phyloP scores from a whole-genome alignment of 1,140 invertebrate species.

The Brachionus koreanus region DNA sequence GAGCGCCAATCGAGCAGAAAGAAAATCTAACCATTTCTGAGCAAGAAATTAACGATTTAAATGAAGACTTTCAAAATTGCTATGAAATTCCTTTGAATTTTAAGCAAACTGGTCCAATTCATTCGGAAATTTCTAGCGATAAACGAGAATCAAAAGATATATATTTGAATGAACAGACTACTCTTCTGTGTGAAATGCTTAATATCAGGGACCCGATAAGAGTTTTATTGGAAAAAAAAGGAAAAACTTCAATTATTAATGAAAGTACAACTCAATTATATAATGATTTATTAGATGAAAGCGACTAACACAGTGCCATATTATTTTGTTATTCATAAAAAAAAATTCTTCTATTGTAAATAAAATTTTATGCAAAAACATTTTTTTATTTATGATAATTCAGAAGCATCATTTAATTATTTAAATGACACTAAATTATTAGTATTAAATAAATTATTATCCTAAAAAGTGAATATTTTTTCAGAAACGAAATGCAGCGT shows the following conservation, averaged over 20 bases:
- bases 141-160: constrained; percentile 46
- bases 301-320: neutral
- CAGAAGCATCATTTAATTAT: neutral
- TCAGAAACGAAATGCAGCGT: constrained; percentile 3
- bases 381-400: neutral
- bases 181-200: constrained; percentile 72
- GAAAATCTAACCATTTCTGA: constrained; percentile 70
- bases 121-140: constrained; percentile 59
- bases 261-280: constrained; percentile 35
- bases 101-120: constrained; percentile 65
- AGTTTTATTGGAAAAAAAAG: constrained; percentile 28
- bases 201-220: constrained; percentile 70
- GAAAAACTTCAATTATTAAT: constrained; percentile 4
- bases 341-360: constrained; percentile 9
- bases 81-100: constrained; percentile 74
- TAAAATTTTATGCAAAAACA: constrained; percentile 17
- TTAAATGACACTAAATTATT: too few relatives aligned
- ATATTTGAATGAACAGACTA: constrained; percentile 75
- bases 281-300: constrained; percentile 38
- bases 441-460: neutral
- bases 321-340: neutral
- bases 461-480: neutral
- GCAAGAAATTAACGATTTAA: constrained; percentile 69
- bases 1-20: constrained; percentile 66
- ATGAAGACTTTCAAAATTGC: constrained; percentile 65